phyloP scores from a whole-genome alignment of 2,113 vertebrate genomes.

The Nesogale talazaci region DNA sequence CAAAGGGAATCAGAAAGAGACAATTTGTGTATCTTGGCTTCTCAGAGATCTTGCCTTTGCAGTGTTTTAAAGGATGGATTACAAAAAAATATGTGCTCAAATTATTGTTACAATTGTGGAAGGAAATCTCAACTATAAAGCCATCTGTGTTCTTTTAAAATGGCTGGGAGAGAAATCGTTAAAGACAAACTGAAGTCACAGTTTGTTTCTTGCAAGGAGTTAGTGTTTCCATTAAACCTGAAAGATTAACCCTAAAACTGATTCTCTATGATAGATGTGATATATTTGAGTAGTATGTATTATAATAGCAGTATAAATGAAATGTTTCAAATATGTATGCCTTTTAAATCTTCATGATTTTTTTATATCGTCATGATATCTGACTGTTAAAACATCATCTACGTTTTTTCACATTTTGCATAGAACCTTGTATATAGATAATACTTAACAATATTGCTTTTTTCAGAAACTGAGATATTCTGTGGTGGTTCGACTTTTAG shows the following conservation, averaged over 20 bases:
- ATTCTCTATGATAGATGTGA: background rate
- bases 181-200: slow-evolving; percentile 44
- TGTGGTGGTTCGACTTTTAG: slow-evolving; percentile 22
- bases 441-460: background rate
- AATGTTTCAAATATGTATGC: slow-evolving; percentile 5
- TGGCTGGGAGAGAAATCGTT: slow-evolving; percentile 23
- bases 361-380: too few relatives aligned
- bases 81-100: slow-evolving; percentile 47
- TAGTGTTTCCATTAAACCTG: slow-evolving; percentile 44
- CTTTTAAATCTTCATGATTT: slow-evolving; percentile 15
- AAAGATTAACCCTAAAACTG: slow-evolving; percentile 8
- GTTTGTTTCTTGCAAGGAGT: background rate
- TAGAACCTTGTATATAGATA: background rate
- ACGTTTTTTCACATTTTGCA: slow-evolving; percentile 27
- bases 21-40: slow-evolving; percentile 80
- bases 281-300: background rate
- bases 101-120: slow-evolving; percentile 65
- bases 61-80: slow-evolving; percentile 67
- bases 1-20: slow-evolving; percentile 80
- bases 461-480: slow-evolving; percentile 5
- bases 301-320: background rate
- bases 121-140: slow-evolving; percentile 64
- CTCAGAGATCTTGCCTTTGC: slow-evolving; percentile 72
- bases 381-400: background rate
- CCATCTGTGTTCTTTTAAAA: background rate